These are phyloP conservation scores for Dicentrarchus labrax DNA, from an alignment of 2,113 vertebrate genomes.

Conservation along the genomic window DNA sequence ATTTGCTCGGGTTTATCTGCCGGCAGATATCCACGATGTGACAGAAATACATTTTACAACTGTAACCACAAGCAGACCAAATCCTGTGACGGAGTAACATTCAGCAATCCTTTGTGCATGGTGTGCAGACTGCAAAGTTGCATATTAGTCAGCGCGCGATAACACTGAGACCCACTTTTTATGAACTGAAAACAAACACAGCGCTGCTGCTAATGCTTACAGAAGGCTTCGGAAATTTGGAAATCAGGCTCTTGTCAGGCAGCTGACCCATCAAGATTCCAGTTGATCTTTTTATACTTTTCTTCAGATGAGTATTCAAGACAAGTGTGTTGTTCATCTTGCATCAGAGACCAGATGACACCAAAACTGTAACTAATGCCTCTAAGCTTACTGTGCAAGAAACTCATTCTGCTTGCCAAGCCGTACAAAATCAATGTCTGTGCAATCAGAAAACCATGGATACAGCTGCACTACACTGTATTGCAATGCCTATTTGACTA, in stretches of 20 bases:
- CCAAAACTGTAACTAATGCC: conserved; percentile 60
- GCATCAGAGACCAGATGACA: conserved; percentile 40
- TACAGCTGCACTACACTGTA: not conserved
- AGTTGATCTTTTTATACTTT: conserved; percentile 19
- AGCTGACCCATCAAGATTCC: conserved; percentile 41
- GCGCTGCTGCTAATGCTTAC: conserved; percentile 7
- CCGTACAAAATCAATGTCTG: conserved; percentile 45
- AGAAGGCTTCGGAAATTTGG: conserved; percentile 6
- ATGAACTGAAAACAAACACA: conserved; percentile 55
- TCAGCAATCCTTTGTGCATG: conserved; percentile 62
- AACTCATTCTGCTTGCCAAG: conserved; percentile 40
- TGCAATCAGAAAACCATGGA: conserved; percentile 36
- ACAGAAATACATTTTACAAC: conserved; percentile 82
- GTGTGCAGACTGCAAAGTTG: conserved; percentile 65
- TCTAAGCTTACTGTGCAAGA: conserved; percentile 38
- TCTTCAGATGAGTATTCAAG: conserved; percentile 37
- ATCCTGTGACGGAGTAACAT: conserved; percentile 58
- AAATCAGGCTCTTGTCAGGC: conserved; percentile 10
- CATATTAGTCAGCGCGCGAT: conserved; percentile 66
- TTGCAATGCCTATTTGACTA: not conserved
- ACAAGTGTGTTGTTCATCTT: conserved; percentile 39
- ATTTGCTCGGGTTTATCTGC: conserved; percentile 82
- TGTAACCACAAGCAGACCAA: conserved; percentile 70
- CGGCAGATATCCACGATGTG: conserved; percentile 71
- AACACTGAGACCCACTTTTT: conserved; percentile 42